phyloP scores from a whole-genome alignment of 2,888 invertebrate species.

The Julus scandinavius region DNA sequence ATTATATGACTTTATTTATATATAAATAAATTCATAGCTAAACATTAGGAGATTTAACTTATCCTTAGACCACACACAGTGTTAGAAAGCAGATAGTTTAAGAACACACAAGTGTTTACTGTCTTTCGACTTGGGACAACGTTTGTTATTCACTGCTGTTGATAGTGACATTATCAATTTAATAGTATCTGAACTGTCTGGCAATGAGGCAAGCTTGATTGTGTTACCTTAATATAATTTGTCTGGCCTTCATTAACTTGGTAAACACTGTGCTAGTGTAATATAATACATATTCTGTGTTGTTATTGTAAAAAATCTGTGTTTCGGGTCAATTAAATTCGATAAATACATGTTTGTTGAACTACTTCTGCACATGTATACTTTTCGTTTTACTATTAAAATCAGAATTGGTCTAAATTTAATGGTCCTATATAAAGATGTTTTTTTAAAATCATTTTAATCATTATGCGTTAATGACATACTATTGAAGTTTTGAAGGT shows the following conservation, averaged over 20 bases:
- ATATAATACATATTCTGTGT: background rate
- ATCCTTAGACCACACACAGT: too few species aligned
- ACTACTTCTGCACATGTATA: background rate
- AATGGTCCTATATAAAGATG: background rate
- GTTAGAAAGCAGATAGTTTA: too few species aligned
- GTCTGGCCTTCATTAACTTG: background rate
- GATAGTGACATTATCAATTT: background rate
- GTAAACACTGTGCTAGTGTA: background rate
- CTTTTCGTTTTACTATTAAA: background rate
- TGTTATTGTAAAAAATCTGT: background rate
- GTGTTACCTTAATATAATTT: background rate
- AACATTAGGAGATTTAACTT: too few species aligned
- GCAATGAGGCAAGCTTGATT: background rate
- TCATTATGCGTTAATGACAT: background rate
- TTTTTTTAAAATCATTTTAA: background rate
- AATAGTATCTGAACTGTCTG: background rate
- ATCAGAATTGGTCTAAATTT: background rate
- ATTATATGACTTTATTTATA: too few species aligned
- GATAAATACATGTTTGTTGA: background rate
- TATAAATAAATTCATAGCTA: too few species aligned
- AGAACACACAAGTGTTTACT: too few species aligned
- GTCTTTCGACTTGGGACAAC: too few species aligned
- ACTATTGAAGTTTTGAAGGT: background rate
- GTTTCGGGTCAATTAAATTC: slow-evolving; percentile 17
- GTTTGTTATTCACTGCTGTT: too few species aligned